phyloP scores from a whole-genome alignment of 2,113 vertebrate species.

The Macrotus californicus region DNA sequence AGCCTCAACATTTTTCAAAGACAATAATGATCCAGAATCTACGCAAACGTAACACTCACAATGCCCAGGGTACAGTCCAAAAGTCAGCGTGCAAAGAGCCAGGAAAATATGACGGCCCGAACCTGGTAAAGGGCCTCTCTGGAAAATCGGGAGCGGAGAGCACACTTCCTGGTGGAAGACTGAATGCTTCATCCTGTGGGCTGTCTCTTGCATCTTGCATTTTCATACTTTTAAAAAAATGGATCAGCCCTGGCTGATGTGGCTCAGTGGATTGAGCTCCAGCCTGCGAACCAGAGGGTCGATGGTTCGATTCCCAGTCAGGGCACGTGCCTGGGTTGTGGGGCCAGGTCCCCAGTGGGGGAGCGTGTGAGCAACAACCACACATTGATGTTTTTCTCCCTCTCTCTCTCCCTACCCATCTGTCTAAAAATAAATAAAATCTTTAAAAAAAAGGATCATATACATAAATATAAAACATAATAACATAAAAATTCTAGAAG shows the following conservation, averaged over 20 bases:
- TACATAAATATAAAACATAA: neutral
- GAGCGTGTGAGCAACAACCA: no score
- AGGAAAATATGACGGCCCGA: neutral
- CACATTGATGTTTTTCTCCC: no score
- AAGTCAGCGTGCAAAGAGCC: neutral
- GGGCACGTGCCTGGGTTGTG: no score
- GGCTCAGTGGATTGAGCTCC: no score
- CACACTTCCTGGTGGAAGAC: neutral
- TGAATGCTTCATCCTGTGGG: neutral
- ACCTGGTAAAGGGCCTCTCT: neutral
- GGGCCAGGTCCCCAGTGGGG: no score
- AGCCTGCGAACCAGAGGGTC: no score
- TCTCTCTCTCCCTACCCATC: no score
- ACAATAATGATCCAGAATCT: neutral
- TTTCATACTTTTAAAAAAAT: neutral
- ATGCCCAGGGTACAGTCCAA: neutral
- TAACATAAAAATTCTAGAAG: neutral
- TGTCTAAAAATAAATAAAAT: no score
- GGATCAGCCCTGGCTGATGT: no score
- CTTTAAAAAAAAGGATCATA: neutral
- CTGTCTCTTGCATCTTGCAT: neutral
- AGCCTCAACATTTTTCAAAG: neutral
- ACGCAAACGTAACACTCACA: neutral
- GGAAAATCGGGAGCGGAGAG: neutral
- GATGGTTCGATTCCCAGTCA: no score